Conservation (phyloP, 92 coral and sea anemone genomes). For the Zoanthus sansibaricus region DNA sequence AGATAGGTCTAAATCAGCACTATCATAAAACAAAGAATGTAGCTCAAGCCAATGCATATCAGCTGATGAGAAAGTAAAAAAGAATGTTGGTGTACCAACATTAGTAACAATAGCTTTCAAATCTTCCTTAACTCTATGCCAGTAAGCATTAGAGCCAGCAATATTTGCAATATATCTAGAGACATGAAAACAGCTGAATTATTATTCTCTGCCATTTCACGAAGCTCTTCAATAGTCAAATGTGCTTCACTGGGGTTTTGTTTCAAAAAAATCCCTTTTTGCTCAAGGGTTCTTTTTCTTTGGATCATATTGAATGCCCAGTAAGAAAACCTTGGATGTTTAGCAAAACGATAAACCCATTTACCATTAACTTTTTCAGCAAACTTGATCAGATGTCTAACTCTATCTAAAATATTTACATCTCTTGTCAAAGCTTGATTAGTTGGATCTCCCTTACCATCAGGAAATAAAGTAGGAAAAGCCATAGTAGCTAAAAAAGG, state of each 20-base stretch:
- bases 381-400: background rate
- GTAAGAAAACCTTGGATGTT: no score
- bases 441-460: background rate
- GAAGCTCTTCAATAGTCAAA: background rate
- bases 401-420: background rate
- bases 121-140: background rate
- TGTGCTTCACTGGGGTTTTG: slow-evolving; percentile 3
- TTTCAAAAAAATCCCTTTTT: slow-evolving; percentile 1
- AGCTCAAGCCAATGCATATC: no score
- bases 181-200: background rate
- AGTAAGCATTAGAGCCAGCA: background rate
- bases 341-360: no score
- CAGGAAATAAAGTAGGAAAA: background rate
- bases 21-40: background rate
- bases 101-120: background rate
- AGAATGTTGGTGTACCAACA: background rate
- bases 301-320: no score
- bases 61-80: background rate
- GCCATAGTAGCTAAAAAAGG: background rate
- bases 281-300: background rate
- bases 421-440: background rate
- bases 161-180: background rate
- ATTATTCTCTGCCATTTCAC: background rate
- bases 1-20: background rate
- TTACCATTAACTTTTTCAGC: background rate